These are phyloP conservation scores for Cryptophagus acutangulus DNA, from an alignment of 2,888 invertebrate genomes.

Conservation along the genomic window DNA sequence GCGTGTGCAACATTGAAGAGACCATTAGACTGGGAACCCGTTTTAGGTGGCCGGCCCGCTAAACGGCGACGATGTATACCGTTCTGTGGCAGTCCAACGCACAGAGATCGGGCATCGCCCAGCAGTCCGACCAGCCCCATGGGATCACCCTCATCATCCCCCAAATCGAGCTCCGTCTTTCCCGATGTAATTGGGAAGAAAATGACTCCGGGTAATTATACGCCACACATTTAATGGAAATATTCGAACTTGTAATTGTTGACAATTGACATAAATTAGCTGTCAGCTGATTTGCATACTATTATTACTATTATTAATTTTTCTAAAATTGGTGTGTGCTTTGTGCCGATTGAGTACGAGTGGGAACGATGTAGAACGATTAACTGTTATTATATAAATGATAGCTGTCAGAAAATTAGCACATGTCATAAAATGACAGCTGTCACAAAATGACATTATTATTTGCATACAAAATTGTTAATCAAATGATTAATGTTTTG, in stretches of 20 bases:
- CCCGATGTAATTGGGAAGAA: slow-evolving; percentile 76
- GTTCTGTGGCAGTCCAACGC: slow-evolving; percentile 64
- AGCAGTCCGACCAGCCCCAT: slow-evolving; percentile 46
- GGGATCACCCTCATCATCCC: slow-evolving; percentile 33
- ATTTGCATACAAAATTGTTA: too few species aligned
- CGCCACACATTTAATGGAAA: neutral
- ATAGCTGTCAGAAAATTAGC: too few species aligned
- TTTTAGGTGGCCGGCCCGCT: slow-evolving; percentile 78
- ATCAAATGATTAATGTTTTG: too few species aligned
- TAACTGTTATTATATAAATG: too few species aligned
- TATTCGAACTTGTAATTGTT: neutral
- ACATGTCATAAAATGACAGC: too few species aligned
- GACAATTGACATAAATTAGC: too few species aligned
- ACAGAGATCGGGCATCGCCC: slow-evolving; percentile 36
- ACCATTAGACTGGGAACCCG: slow-evolving; percentile 90
- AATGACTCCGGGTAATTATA: slow-evolving; percentile 78
- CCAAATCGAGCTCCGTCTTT: slow-evolving; percentile 66
- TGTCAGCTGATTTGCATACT: slow-evolving; percentile 3
- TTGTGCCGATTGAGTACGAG: too few species aligned
- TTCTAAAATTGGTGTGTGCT: too few species aligned
- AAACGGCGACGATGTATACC: slow-evolving; percentile 89
- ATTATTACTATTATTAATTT: neutral
- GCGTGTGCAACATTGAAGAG: slow-evolving; percentile 97
- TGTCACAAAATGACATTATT: too few species aligned
- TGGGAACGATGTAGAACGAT: too few species aligned